Evolutionary conservation across 2,113 vertebrate species (phyloP).

Genomic region (Microcebus ravelobensis): DNA sequence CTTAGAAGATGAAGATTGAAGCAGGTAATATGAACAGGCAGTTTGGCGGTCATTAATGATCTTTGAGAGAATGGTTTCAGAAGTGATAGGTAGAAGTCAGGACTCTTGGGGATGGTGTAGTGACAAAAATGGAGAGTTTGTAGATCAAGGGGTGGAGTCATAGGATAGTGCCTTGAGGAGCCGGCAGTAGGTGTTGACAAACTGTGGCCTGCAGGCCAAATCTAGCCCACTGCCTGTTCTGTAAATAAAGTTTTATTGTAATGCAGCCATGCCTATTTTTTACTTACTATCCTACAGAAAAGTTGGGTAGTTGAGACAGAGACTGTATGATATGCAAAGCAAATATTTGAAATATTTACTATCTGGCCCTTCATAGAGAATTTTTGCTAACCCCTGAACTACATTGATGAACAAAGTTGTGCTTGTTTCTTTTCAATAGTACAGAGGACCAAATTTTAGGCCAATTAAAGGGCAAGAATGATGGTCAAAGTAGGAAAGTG

Average conservation of each 20-base stretch:
- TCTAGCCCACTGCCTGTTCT: background rate
- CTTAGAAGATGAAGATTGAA: background rate
- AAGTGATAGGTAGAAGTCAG: background rate
- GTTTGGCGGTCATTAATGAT: background rate
- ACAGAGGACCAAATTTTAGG: background rate
- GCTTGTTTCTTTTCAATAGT: background rate
- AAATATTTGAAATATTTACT: background rate
- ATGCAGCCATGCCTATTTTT: background rate
- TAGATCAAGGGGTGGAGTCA: background rate
- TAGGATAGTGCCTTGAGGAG: background rate
- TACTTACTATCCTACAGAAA: background rate
- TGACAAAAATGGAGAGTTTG: background rate
- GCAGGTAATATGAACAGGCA: background rate
- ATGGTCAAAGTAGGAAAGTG: background rate
- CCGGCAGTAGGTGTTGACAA: background rate
- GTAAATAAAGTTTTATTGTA: background rate
- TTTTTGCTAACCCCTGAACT: background rate
- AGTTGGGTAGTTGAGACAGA: background rate
- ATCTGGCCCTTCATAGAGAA: background rate
- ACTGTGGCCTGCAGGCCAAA: background rate
- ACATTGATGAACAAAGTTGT: background rate
- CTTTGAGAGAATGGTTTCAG: background rate
- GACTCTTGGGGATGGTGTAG: background rate
- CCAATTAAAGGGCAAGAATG: background rate
- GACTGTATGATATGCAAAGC: background rate